These are phyloP conservation scores for Meandrusa payeni DNA, from an alignment of 2,888 invertebrate genomes.

Conservation along the genomic window DNA sequence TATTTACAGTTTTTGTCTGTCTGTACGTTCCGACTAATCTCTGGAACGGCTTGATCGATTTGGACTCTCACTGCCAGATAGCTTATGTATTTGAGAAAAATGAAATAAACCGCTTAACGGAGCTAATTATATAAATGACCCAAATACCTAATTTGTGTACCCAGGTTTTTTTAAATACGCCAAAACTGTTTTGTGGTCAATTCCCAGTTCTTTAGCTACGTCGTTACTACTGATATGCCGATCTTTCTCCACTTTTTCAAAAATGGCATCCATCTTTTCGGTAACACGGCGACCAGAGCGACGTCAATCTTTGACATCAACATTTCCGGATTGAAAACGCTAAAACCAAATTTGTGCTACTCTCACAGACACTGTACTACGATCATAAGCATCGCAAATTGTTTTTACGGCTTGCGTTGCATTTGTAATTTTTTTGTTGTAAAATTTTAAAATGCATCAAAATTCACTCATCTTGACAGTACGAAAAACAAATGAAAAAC, in stretches of 20 bases:
- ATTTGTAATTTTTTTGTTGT: background rate
- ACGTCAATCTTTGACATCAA: conserved; percentile 1
- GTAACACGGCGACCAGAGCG: conserved; percentile 8
- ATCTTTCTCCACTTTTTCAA: background rate
- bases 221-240: background rate
- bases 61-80: too few relatives aligned
- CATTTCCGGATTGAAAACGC: conserved; percentile 23
- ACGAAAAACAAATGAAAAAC: background rate
- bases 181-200: too few relatives aligned
- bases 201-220: too few relatives aligned
- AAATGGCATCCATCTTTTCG: background rate
- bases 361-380: conserved; percentile 17
- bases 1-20: too few relatives aligned
- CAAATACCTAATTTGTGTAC: too few relatives aligned
- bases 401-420: conserved; percentile 1
- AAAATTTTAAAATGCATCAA: background rate
- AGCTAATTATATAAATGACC: too few relatives aligned
- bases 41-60: too few relatives aligned
- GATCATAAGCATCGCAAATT: conserved; percentile 3
- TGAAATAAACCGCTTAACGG: too few relatives aligned
- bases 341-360: conserved; percentile 25
- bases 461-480: background rate
- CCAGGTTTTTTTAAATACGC: too few relatives aligned
- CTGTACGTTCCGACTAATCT: too few relatives aligned
- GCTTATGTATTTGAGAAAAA: too few relatives aligned